A percentile compares a stretch with the other conserved stretches of the same genome.
Conservation (phyloP, 2,888 invertebrate species). For the Schizaphis graminum region DNA sequence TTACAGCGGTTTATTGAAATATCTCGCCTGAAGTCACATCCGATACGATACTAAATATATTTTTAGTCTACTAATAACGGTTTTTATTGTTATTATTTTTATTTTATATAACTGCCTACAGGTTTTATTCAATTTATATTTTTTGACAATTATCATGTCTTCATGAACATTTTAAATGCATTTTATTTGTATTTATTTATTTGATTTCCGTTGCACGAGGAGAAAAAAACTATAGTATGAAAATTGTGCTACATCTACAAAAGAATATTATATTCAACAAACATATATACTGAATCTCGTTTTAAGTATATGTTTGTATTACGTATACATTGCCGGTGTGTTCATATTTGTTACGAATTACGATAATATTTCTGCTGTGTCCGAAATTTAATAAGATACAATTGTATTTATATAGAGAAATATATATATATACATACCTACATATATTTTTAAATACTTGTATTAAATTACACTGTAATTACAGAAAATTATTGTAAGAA, state of each 20-base stretch:
- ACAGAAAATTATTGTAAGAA: not conserved
- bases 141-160: not conserved
- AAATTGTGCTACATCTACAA: not conserved
- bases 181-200: not conserved
- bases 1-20: not conserved
- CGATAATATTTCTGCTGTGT: not conserved
- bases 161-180: not conserved
- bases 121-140: not conserved
- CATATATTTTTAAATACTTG: not conserved
- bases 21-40: slow-evolving; percentile 24
- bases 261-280: not conserved
- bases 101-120: not conserved
- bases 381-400: not conserved
- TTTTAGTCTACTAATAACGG: not conserved
- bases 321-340: not conserved
- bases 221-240: not conserved
- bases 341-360: not conserved
- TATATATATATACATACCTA: too few species aligned
- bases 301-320: not conserved
- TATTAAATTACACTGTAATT: not conserved
- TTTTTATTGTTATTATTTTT: slow-evolving; percentile 3
- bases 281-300: not conserved
- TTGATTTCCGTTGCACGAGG: not conserved
- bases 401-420: not conserved
- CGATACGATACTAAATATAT: not conserved